Evolutionary conservation across 2,797 vertebrate genomes (phyloP).

Genomic region (Catharus ustulatus): DNA sequence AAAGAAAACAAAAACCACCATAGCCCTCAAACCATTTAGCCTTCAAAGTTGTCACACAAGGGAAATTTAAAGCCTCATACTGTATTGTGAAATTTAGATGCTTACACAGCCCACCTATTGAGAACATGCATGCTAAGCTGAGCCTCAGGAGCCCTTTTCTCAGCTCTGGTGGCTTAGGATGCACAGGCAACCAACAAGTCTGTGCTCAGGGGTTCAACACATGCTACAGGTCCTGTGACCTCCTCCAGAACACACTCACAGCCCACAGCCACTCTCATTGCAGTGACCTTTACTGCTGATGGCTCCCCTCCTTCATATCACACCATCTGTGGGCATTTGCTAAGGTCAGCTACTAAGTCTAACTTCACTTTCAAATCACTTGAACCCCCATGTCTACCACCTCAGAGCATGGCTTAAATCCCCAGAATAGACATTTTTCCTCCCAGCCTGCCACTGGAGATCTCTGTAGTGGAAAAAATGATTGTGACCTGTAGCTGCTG

Average conservation of each 20-base stretch:
- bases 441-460: neutral
- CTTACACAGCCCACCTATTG: neutral
- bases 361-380: neutral
- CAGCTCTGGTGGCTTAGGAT: neutral
- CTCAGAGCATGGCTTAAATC: neutral
- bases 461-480: neutral
- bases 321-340: rapidly evolving
- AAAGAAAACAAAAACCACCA: neutral
- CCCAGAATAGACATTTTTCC: neutral
- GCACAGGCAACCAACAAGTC: neutral
- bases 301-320: neutral
- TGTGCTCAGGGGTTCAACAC: neutral
- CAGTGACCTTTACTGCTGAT: neutral
- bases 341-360: neutral
- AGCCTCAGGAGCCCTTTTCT: neutral
- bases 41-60: neutral
- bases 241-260: neutral
- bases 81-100: neutral
- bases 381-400: neutral
- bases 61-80: neutral
- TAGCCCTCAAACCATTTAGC: neutral
- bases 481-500: neutral
- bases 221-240: neutral
- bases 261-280: neutral
- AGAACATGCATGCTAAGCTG: neutral